phyloP scores from a whole-genome alignment of 2,797 vertebrate species.

The Eulemur mongoz region DNA sequence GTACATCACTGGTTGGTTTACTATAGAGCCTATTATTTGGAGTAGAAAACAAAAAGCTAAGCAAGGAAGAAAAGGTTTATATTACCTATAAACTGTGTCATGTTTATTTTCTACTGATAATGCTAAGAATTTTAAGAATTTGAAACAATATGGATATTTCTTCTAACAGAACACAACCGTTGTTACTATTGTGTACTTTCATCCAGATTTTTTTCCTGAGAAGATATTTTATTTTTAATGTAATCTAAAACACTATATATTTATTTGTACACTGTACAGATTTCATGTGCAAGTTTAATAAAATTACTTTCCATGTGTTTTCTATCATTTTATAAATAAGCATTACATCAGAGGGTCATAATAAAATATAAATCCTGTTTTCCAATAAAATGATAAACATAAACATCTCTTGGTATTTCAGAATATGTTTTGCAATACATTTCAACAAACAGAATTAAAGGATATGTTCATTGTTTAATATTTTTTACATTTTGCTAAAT shows the following conservation, averaged over 20 bases:
- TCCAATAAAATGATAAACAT: not conserved
- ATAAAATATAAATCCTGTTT: not conserved
- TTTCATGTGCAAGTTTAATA: not conserved
- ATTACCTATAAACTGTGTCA: not conserved
- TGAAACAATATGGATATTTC: not conserved
- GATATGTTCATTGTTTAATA: not conserved
- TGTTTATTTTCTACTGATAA: not conserved
- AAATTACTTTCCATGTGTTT: not conserved
- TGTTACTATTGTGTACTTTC: not conserved
- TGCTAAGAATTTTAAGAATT: not conserved
- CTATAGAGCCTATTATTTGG: not conserved
- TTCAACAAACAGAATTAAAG: not conserved
- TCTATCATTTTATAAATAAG: not conserved
- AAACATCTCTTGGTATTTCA: not conserved
- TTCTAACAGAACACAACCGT: not conserved
- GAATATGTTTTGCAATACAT: not conserved
- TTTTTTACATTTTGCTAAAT: not conserved
- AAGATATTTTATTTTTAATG: not conserved
- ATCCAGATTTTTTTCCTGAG: not conserved
- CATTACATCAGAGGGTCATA: not conserved
- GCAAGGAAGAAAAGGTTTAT: rapidly evolving
- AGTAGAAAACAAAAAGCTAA: not conserved
- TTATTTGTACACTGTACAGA: not conserved
- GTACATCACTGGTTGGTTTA: not conserved
- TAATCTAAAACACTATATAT: not conserved